A percentile compares a stretch with the other conserved stretches of the same genome.
phyloP scores from a whole-genome alignment of 2,888 invertebrate species.

The Lasius platythorax region DNA sequence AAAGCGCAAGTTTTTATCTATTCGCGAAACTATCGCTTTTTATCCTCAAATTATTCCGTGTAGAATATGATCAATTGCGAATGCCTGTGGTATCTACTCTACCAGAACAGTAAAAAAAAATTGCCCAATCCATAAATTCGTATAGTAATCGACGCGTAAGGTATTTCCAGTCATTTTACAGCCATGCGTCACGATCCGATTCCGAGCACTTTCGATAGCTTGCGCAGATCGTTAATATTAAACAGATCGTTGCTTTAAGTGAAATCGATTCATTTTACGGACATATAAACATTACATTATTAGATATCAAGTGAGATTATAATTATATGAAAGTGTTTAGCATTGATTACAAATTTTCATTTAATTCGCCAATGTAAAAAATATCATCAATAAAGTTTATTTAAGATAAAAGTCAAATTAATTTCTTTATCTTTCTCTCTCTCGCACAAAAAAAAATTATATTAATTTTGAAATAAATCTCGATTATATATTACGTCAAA shows the following conservation, averaged over 20 bases:
- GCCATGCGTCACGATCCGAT: slow-evolving; percentile 41
- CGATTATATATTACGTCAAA: background rate
- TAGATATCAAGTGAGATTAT: background rate
- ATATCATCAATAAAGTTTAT: background rate
- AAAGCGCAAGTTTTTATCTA: slow-evolving; percentile 15
- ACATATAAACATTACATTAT: background rate
- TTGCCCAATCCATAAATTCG: slow-evolving; percentile 50
- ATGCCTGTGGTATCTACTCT: slow-evolving; percentile 41
- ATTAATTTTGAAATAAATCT: background rate
- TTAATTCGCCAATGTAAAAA: background rate
- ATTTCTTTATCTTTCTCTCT: background rate
- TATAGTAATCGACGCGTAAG: slow-evolving; percentile 32
- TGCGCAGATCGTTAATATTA: slow-evolving; percentile 23
- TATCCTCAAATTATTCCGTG: background rate
- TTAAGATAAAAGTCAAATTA: background rate
- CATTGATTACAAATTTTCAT: background rate
- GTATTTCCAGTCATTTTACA: slow-evolving; percentile 17
- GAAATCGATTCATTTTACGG: slow-evolving; percentile 25
- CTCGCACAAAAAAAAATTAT: background rate
- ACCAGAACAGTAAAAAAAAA: slow-evolving; percentile 35
- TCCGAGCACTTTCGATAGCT: slow-evolving; percentile 40
- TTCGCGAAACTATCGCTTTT: slow-evolving; percentile 25
- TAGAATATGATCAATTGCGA: slow-evolving; percentile 26
- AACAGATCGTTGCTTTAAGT: slow-evolving; percentile 16
- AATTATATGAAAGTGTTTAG: background rate